These are phyloP conservation scores for Eurystomus glaucurus DNA, from an alignment of 2,797 vertebrate genomes.

Conservation along the genomic window DNA sequence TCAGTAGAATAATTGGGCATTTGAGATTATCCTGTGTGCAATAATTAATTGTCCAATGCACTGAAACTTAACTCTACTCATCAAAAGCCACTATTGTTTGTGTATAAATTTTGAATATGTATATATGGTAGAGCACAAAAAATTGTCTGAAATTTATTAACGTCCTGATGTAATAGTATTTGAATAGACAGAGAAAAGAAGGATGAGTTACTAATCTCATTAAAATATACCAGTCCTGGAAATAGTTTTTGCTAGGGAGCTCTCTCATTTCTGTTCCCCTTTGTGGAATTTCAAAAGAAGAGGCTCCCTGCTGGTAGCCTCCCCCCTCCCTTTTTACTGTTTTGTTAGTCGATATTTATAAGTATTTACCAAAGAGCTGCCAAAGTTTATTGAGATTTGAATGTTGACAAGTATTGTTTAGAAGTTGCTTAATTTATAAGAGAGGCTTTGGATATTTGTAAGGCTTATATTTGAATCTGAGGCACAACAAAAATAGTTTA, in stretches of 20 bases:
- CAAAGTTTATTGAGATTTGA: slow-evolving; percentile 71
- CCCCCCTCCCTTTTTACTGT: slow-evolving; percentile 37
- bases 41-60: slow-evolving; percentile 80
- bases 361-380: slow-evolving; percentile 83
- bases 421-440: slow-evolving; percentile 55
- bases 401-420: slow-evolving; percentile 68
- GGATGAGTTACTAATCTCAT: slow-evolving; percentile 42
- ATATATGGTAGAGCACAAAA: slow-evolving; percentile 81
- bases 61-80: slow-evolving; percentile 72
- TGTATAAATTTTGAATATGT: slow-evolving; percentile 79
- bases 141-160: slow-evolving; percentile 29
- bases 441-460: slow-evolving; percentile 67
- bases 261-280: slow-evolving; percentile 25
- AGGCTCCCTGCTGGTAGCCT: slow-evolving; percentile 21
- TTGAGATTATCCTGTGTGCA: slow-evolving; percentile 81
- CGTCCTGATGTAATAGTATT: slow-evolving; percentile 49
- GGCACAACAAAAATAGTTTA: slow-evolving; percentile 34
- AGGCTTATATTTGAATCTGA: slow-evolving; percentile 63
- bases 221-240: slow-evolving; percentile 31
- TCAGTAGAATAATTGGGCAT: slow-evolving; percentile 77
- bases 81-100: slow-evolving; percentile 77
- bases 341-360: slow-evolving; percentile 65
- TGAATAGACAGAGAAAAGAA: slow-evolving; percentile 46
- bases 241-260: slow-evolving; percentile 41
- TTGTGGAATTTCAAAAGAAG: slow-evolving; percentile 10